phyloP scores from a whole-genome alignment of 1,140 invertebrate species.

The Lepidostoma basale region DNA sequence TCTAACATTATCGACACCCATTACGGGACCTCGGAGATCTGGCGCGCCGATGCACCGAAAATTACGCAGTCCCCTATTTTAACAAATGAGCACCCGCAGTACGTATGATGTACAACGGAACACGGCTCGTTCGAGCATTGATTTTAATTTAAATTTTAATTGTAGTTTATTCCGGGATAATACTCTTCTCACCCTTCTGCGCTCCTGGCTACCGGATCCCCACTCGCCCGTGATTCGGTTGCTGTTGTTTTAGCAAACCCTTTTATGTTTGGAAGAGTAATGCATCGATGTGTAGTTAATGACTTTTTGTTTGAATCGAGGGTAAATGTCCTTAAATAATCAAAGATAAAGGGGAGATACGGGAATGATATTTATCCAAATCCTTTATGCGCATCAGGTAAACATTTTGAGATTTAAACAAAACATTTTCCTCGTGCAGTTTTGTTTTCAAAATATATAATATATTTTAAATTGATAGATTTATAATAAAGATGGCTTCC shows the following conservation, averaged over 20 bases:
- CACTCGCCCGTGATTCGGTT: conserved; percentile 21
- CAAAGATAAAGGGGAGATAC: conserved; percentile 27
- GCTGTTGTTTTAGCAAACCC: conserved; percentile 35
- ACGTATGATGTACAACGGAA: conserved; percentile 18
- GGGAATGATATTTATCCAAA: conserved; percentile 41
- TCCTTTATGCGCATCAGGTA: conserved; percentile 19
- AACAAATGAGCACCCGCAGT: conserved; percentile 42
- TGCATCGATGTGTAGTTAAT: conserved; percentile 45
- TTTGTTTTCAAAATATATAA: neutral
- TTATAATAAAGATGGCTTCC: neutral
- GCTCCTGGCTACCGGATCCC: neutral
- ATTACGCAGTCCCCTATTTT: conserved; percentile 40
- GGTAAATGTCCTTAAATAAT: conserved; percentile 47
- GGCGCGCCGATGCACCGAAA: conserved; percentile 38
- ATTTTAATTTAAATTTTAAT: conserved; percentile 66
- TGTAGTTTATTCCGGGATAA: conserved; percentile 55
- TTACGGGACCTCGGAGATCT: conserved; percentile 38
- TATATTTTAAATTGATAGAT: neutral
- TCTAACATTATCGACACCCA: conserved; percentile 42
- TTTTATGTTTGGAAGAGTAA: conserved; percentile 28
- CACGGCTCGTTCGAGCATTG: conserved; percentile 55
- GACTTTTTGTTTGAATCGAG: conserved; percentile 43
- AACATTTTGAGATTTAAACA: neutral
- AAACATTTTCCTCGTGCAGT: neutral
- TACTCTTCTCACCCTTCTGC: conserved; percentile 44